phyloP scores from a whole-genome alignment of 2,797 vertebrate genomes.

The Carcharodon carcharias region DNA sequence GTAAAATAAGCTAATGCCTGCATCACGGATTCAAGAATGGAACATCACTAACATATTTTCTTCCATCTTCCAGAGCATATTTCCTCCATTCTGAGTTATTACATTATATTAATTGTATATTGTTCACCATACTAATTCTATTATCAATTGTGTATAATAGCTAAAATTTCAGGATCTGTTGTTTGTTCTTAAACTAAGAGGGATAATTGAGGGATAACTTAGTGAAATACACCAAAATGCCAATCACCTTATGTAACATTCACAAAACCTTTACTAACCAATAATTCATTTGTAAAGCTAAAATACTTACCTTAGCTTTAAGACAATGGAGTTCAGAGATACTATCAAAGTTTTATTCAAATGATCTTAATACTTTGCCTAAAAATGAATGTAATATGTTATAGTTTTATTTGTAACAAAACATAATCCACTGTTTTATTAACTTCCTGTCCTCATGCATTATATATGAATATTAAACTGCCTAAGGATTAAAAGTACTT shows the following conservation, averaged over 20 bases:
- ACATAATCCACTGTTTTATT: conserved; percentile 32
- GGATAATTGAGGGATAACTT: neutral
- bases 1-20: neutral
- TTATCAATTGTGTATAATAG: neutral
- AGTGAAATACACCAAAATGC: neutral
- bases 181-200: neutral
- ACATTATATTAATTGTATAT: neutral
- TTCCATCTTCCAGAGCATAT: neutral
- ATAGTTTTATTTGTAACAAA: neutral
- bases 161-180: neutral
- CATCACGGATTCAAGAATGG: neutral
- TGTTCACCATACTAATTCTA: neutral
- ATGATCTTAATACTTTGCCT: conserved; percentile 4
- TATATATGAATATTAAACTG: conserved; percentile 28
- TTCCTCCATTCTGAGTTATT: neutral
- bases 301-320: neutral
- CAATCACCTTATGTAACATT: neutral
- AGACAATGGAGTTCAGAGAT: neutral
- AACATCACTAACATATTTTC: neutral
- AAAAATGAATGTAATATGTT: neutral
- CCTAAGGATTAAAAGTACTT: conserved; percentile 9
- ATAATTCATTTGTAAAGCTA: neutral
- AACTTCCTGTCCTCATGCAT: neutral
- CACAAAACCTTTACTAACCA: neutral
- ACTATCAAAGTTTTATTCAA: neutral